phyloP scores from a whole-genome alignment of 2,113 vertebrate species.

The rabbit (Oryctolagus cuniculus) region DNA sequence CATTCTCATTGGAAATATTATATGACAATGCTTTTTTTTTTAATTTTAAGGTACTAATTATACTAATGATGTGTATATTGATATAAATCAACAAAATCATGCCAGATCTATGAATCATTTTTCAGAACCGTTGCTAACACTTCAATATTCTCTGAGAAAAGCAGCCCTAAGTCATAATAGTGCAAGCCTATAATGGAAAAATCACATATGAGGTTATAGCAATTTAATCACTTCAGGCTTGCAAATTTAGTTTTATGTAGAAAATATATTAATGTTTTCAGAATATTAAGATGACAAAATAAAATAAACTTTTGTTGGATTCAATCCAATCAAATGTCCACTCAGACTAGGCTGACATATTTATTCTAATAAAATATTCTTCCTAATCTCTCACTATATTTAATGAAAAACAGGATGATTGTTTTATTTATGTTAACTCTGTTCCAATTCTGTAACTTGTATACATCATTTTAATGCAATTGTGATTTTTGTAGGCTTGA shows the following conservation, averaged over 20 bases:
- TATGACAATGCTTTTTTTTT: neutral
- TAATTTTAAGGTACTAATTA: neutral
- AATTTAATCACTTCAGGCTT: neutral
- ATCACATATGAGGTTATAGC: neutral
- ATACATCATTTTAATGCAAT: neutral
- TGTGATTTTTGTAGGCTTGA: neutral
- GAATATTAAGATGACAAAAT: slow-evolving; percentile 44
- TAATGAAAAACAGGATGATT: neutral
- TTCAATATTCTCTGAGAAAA: neutral
- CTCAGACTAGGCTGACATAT: neutral
- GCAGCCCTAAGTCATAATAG: neutral
- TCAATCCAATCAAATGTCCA: slow-evolving; percentile 35
- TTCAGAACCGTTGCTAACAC: neutral
- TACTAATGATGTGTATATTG: neutral
- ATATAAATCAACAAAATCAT: neutral
- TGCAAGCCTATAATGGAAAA: neutral
- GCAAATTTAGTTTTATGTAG: neutral
- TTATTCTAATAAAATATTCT: neutral
- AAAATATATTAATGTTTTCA: neutral
- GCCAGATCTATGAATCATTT: neutral
- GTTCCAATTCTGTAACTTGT: neutral
- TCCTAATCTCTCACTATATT: no score
- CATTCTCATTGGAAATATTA: neutral
- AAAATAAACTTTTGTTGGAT: neutral
- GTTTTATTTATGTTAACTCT: neutral